phyloP scores from a whole-genome alignment of 2,113 vertebrate genomes.

The Chionodraco myersi region DNA sequence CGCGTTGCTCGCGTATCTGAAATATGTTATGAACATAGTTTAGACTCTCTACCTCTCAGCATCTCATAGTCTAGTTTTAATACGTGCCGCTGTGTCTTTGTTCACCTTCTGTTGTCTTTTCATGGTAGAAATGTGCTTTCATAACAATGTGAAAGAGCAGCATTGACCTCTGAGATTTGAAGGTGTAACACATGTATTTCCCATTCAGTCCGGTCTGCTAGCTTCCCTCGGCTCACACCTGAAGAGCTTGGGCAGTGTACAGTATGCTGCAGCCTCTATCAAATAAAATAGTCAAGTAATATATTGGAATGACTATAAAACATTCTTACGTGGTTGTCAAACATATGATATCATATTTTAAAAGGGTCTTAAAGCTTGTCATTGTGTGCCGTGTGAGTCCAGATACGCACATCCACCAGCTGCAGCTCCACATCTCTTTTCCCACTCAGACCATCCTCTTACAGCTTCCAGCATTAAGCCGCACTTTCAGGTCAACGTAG shows the following conservation, averaged over 20 bases:
- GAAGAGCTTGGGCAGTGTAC: not conserved
- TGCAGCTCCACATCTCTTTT: constrained; percentile 15
- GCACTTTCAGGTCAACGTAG: constrained; percentile 47
- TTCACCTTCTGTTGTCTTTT: not conserved
- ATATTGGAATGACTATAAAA: not conserved
- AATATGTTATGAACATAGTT: not conserved
- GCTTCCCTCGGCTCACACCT: not conserved
- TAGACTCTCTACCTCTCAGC: not conserved
- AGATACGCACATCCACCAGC: constrained; percentile 42
- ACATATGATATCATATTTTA: constrained; percentile 21
- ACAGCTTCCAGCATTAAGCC: constrained; percentile 47
- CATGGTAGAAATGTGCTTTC: not conserved
- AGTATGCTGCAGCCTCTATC: not conserved
- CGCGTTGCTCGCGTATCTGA: too few species aligned
- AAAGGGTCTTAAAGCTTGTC: constrained; percentile 39
- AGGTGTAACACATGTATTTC: not conserved
- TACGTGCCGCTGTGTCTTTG: too few species aligned
- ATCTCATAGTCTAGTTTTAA: not conserved
- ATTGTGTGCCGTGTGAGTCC: constrained; percentile 22
- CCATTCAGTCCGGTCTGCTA: not conserved
- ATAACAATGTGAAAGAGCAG: not conserved
- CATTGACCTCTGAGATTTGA: not conserved
- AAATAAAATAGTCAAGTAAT: not conserved
- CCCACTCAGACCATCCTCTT: constrained; percentile 60
- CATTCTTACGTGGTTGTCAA: not conserved